Evolutionary conservation across 1,140 invertebrate species (phyloP), one percentile per base, ranked within the genome.

Genomic region (Drosophila burlai): DNA sequence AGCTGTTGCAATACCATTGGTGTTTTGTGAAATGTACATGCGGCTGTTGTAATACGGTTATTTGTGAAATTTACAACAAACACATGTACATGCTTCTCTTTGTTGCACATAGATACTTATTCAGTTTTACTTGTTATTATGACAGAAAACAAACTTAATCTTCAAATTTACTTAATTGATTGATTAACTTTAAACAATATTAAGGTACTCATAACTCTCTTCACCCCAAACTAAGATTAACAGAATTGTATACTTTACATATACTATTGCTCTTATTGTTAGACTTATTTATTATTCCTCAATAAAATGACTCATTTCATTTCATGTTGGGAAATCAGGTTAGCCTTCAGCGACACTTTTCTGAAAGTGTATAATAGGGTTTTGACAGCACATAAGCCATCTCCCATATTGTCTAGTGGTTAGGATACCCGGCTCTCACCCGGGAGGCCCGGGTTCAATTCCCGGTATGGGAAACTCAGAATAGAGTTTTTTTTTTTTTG

Each of bases 391-490:
- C 9, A 15, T 18, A 4, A n/a, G 18, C 0, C 18, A 77, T 9
- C 29, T 94, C 93, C 94, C 94, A 93, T 95, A 94, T 95, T 94
- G 94, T 95, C 95, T 96, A 96, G 96, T 96, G 96, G 96, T 95
- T 96, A 96, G 96, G 95, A 96, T 96, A 96, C 94, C 95, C 96
- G 95, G 96, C 95, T 96, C 95, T 96, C 96, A 96, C 96, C 96
- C 95, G 95, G 95, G 95, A 96, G 47, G 47, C 96, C 95, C 95
- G 96, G 95, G 96, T 96, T 96, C 96, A 45, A 45, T 45, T 45
- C 43, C 43, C 43, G 43, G 43, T 95, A 96, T 95, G 95, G 96
- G 95, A 96, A 96, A 18, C 24, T 29, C 36, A 36, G 0, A 36
- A 13, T 13, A 4, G 36, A 36, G 36, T 6, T 2, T 6, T 5